Evolutionary conservation across 2,797 vertebrate genomes (phyloP).

Genomic region (Aphelocoma californica): DNA sequence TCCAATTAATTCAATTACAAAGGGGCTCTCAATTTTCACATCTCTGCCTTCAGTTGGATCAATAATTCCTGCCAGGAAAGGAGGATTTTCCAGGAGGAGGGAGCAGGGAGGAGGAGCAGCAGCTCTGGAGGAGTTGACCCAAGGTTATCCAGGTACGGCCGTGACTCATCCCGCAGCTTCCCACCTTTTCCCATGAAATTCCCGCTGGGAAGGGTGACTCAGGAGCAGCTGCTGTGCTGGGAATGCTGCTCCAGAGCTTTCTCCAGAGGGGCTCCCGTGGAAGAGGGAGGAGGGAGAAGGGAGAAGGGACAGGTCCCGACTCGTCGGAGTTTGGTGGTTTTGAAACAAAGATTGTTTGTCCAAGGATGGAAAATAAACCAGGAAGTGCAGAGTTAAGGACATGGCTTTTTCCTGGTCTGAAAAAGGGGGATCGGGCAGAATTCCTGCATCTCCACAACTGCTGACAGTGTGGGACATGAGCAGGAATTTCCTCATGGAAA

Average conservation of each 20-base stretch:
- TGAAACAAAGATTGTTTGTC: neutral
- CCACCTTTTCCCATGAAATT: neutral
- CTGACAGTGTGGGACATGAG: too few species aligned
- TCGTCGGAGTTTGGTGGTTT: neutral
- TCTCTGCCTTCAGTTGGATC: neutral
- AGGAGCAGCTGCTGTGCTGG: neutral
- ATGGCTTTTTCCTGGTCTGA: neutral
- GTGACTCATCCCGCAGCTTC: slow-evolving; percentile 45
- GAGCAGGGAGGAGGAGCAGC: neutral
- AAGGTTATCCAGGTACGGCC: slow-evolving; percentile 36
- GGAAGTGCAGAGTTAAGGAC: neutral
- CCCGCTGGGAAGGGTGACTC: neutral
- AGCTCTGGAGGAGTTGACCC: neutral
- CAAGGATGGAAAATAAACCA: neutral
- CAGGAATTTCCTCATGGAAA: too few species aligned
- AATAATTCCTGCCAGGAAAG: neutral
- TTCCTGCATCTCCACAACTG: neutral
- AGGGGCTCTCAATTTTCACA: neutral
- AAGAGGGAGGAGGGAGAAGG: neutral
- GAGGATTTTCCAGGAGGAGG: neutral
- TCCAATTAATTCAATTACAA: neutral
- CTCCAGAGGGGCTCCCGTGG: neutral
- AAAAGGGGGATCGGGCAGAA: neutral
- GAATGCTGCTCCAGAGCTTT: neutral
- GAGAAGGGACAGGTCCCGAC: neutral